phyloP scores from a whole-genome alignment of 2,797 vertebrate species.

The Sebastes jordani region DNA sequence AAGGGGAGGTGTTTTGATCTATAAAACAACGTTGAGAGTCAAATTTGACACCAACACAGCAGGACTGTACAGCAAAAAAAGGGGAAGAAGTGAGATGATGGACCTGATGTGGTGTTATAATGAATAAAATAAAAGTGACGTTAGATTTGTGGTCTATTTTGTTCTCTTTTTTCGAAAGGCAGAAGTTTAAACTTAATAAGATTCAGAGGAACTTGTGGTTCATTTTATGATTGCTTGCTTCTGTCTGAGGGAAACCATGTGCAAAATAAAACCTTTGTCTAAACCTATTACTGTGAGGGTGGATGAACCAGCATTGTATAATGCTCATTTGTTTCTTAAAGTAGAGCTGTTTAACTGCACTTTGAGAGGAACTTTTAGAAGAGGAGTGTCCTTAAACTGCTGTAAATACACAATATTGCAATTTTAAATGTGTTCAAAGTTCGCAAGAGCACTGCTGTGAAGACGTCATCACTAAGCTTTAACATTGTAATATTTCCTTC shows the following conservation, averaged over 20 bases:
- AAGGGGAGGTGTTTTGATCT: too few relatives aligned
- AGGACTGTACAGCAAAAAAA: neutral
- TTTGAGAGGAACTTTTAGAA: neutral
- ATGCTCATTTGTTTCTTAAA: neutral
- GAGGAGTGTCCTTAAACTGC: neutral
- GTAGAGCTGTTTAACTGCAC: neutral
- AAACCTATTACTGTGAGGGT: neutral
- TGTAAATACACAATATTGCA: neutral
- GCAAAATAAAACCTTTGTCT: neutral
- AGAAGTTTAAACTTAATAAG: neutral
- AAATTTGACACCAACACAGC: neutral
- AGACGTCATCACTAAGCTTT: neutral
- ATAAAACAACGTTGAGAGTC: neutral
- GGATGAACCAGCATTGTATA: neutral
- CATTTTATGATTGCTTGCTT: neutral
- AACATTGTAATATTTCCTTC: neutral
- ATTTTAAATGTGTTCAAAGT: neutral
- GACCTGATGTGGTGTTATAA: neutral
- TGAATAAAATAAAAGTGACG: neutral
- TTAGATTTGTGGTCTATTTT: neutral
- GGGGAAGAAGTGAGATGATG: neutral
- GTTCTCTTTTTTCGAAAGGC: neutral
- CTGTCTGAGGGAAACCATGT: neutral
- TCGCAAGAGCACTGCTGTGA: neutral
- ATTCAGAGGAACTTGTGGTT: neutral